phyloP scores from a whole-genome alignment of 2,888 invertebrate genomes.

The Microctonus brassicae region DNA sequence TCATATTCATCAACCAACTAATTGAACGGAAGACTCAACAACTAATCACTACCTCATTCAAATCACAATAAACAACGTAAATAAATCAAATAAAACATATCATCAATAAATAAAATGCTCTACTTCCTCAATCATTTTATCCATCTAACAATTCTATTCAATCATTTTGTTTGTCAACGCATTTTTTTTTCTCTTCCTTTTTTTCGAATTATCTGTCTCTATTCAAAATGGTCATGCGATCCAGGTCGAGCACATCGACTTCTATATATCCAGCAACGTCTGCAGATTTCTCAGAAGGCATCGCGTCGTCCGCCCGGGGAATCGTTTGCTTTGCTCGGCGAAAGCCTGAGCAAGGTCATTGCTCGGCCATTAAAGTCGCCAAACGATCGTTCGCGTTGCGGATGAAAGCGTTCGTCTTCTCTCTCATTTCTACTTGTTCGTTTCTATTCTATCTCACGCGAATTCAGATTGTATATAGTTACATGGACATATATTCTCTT shows the following conservation, averaged over 20 bases:
- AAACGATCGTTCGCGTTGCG: conserved; percentile 50
- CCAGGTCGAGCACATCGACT: conserved; percentile 21
- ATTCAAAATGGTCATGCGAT: conserved; percentile 12
- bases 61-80: too few relatives aligned
- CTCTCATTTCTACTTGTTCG: not conserved
- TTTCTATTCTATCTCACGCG: not conserved
- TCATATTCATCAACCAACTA: too few relatives aligned
- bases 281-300: conserved; percentile 32
- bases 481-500: not conserved
- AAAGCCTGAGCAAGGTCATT: conserved; percentile 58
- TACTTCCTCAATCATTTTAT: too few relatives aligned
- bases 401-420: conserved; percentile 51
- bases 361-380: conserved; percentile 56
- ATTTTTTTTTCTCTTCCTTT: too few relatives aligned
- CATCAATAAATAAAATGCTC: too few relatives aligned
- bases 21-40: too few relatives aligned
- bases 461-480: not conserved
- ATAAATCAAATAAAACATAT: too few relatives aligned
- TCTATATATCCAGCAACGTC: conserved; percentile 20
- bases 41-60: too few relatives aligned
- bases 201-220: not conserved
- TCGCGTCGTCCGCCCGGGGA: conserved; percentile 45
- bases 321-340: conserved; percentile 46
- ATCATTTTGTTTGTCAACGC: too few relatives aligned
- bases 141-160: too few relatives aligned